These are phyloP conservation scores for Halocynthia aurantium DNA, from an alignment of 23 tunicate species.

Conservation along the genomic window DNA sequence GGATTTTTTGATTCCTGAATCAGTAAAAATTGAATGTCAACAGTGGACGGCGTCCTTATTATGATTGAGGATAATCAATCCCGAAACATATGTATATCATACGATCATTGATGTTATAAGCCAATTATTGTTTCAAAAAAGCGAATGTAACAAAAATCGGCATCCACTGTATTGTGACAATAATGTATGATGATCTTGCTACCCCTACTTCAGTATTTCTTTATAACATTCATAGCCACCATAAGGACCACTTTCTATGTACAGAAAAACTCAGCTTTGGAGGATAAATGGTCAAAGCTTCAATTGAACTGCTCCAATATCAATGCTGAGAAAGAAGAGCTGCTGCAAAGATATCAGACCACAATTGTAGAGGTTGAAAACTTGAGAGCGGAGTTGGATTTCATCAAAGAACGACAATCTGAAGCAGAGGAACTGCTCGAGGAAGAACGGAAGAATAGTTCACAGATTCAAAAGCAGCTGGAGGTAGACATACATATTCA, in stretches of 20 bases:
- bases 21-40: no score
- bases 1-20: no score
- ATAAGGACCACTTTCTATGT: neutral
- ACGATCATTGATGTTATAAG: no score
- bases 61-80: no score
- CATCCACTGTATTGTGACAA: neutral
- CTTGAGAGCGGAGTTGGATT: neutral
- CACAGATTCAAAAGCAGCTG: neutral
- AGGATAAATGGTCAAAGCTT: neutral
- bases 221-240: neutral
- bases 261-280: neutral
- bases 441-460: neutral
- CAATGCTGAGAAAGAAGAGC: neutral
- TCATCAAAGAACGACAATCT: neutral
- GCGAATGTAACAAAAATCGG: neutral
- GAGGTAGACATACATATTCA: neutral
- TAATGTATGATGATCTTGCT: neutral
- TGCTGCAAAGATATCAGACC: neutral
- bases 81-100: no score
- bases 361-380: constrained; percentile 1
- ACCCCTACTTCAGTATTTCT: neutral
- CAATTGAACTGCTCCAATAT: neutral
- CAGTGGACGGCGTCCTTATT: no score
- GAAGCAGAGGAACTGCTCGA: neutral
- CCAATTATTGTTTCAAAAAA: neutral